Conservation (phyloP, 2,797 vertebrate genomes). For the Phylloscopus collybita region DNA sequence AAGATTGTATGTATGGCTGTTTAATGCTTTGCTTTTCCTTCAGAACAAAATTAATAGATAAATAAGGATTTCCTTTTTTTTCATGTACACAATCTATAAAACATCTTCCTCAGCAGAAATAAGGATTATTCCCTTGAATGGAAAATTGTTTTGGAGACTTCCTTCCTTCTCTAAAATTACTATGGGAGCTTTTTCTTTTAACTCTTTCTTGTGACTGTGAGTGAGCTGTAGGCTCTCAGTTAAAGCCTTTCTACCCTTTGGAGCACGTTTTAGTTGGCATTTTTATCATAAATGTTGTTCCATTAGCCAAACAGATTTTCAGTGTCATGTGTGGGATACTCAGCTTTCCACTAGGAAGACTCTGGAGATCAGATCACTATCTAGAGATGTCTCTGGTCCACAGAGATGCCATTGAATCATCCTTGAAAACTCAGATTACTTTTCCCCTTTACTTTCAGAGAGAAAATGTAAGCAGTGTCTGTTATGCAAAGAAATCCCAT, state of each 20-base stretch:
- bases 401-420: not conserved
- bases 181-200: not conserved
- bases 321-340: not conserved
- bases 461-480: not conserved
- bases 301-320: not conserved
- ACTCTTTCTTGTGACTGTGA: not conserved
- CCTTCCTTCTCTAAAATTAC: not conserved
- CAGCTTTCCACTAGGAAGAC: not conserved
- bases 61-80: not conserved
- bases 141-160: not conserved
- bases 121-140: not conserved
- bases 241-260: not conserved
- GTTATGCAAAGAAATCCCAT: not conserved
- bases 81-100: not conserved
- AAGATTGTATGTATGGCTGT: not conserved
- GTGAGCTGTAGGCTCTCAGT: not conserved
- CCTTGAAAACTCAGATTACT: not conserved
- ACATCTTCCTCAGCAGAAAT: not conserved
- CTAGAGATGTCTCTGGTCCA: not conserved
- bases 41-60: slow-evolving; percentile 16
- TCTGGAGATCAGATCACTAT: not conserved
- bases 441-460: not conserved
- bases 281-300: not conserved
- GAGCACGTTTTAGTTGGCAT: not conserved
- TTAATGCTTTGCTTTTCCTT: not conserved